A percentile compares a stretch with the other conserved stretches of the same genome.
Evolutionary conservation across 2,113 vertebrate genomes (phyloP).

Genomic region (Pithys albifrons): DNA sequence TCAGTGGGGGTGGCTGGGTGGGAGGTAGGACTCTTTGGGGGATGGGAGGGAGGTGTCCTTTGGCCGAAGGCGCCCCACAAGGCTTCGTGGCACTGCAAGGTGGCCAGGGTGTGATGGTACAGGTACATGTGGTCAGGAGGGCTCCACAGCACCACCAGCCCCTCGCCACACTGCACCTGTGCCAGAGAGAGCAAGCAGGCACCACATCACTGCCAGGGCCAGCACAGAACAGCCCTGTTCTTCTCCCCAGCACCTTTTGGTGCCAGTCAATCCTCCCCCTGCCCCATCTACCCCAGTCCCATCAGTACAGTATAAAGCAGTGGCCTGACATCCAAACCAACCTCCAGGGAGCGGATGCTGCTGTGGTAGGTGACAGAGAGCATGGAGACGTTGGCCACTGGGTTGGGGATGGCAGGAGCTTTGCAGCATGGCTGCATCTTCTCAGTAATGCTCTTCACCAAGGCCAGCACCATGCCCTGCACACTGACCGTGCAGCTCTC

Average conservation of each 20-base stretch:
- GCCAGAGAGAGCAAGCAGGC: background rate
- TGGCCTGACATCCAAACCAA: conserved; percentile 31
- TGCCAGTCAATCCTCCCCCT: background rate
- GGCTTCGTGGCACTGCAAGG: conserved; percentile 75
- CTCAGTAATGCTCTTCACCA: conserved; percentile 85
- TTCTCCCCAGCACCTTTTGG: accelerated
- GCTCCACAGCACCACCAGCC: conserved; percentile 85
- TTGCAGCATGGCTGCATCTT: conserved; percentile 90
- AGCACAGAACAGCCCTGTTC: accelerated
- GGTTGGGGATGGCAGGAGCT: conserved; percentile 78
- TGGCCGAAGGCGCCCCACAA: conserved; percentile 29
- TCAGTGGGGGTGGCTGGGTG: background rate
- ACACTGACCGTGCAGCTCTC: conserved; percentile 84
- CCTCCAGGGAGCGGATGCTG: conserved; percentile 88
- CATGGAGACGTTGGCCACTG: conserved; percentile 79
- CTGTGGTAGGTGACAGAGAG: conserved; percentile 83
- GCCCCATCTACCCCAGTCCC: background rate
- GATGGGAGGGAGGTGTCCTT: background rate
- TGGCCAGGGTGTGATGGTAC: conserved; percentile 88
- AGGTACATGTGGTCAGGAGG: conserved; percentile 92
- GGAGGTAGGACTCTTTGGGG: background rate
- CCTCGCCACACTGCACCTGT: conserved; percentile 86
- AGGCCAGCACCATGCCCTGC: conserved; percentile 84
- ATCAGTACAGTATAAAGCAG: background rate
- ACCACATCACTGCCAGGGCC: background rate